Base-by-base conservation (phyloP, 2,888 invertebrate genomes). In the Tipula unca region DNA sequence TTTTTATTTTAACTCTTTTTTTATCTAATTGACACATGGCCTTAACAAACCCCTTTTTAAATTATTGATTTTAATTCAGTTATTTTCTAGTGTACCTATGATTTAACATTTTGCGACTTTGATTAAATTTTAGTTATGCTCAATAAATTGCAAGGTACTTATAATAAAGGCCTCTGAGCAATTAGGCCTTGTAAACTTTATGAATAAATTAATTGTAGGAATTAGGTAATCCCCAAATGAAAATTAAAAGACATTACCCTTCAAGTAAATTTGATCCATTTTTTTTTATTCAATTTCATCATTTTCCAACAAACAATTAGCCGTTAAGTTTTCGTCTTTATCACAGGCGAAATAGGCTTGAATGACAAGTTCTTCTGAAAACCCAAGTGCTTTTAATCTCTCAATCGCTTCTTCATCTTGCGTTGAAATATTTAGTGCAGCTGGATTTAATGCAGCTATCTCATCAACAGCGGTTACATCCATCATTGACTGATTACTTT, bases 381-480 rank as follows among this genome's bases (percentile, higher is more conserved):
- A 98, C 85, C 98, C 99, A 88, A 99, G 92, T 5, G 96, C 96
- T 92, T 98, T 98, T 92, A 99, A 93, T 93, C 98, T 93, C 90
- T 98, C 97, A 90, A 98, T 98, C 85, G 98, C 98, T 91, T 97
- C 97, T 92, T 96, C 96, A 90, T 98, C 98, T 91, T 97, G 96
- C 86, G 96, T 95, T 86, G 97, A 96, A 85, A 98, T 94, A 90
- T 95, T 94, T 89, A 97, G 95, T 95, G 95, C 88, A 87, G 91
- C 13, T 10, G 20, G 25, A 25, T 1, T 69, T 13, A 69, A 10
- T 87, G 91, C 91, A 20, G 90, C 89, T 89, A 89, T 91, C 88
- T 87, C 90, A 13, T 88, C 89, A 89, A 91, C 89, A 13, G 35
- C 82, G 14, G 84, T 3, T 69, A 8, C 42, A 42, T 36, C 29